A percentile compares a stretch with the other conserved stretches of the same genome.
Evolutionary conservation across 2,888 invertebrate species (phyloP).

Genomic region (Caenorhabditis sp.): DNA sequence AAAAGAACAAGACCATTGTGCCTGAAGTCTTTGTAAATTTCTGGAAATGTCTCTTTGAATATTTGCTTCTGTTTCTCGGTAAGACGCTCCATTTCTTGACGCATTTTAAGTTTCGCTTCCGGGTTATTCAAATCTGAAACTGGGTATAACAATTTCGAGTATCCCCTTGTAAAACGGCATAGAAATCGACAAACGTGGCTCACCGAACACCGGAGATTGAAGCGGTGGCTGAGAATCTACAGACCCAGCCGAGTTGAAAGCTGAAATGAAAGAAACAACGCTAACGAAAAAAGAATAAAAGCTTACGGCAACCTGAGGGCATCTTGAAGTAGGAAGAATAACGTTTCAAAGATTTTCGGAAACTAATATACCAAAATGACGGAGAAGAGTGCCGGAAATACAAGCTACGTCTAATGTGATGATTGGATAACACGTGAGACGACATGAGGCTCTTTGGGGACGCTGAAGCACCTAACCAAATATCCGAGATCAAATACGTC

Average conservation of each 20-base stretch:
- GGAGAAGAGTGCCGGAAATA: conserved; percentile 29
- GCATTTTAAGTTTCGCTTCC: conserved; percentile 46
- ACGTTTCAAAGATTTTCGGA: not conserved
- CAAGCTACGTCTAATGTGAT: conserved; percentile 22
- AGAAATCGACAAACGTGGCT: not conserved
- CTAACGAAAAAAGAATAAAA: not conserved
- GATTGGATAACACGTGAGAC: conserved; percentile 23
- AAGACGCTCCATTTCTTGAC: conserved; percentile 48
- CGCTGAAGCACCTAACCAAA: not conserved
- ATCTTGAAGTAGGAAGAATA: conserved; percentile 4
- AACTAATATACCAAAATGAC: not conserved
- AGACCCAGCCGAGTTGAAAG: conserved; percentile 12
- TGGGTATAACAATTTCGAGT: not conserved
- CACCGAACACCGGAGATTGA: conserved; percentile 47
- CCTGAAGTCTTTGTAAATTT: conserved; percentile 41
- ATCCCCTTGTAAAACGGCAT: not conserved
- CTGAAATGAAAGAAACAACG: conserved; percentile 7
- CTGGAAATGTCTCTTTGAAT: conserved; percentile 54
- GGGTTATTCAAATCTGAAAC: conserved; percentile 56
- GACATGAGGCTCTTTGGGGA: conserved; percentile 7
- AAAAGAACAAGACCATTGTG: conserved; percentile 61
- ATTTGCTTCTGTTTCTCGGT: conserved; percentile 43
- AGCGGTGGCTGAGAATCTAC: conserved; percentile 11
- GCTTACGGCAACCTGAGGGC: conserved; percentile 51
- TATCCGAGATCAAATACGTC: conserved; percentile 6